Conservation (phyloP, 2,888 invertebrate species). For the Phalangium opilio region DNA sequence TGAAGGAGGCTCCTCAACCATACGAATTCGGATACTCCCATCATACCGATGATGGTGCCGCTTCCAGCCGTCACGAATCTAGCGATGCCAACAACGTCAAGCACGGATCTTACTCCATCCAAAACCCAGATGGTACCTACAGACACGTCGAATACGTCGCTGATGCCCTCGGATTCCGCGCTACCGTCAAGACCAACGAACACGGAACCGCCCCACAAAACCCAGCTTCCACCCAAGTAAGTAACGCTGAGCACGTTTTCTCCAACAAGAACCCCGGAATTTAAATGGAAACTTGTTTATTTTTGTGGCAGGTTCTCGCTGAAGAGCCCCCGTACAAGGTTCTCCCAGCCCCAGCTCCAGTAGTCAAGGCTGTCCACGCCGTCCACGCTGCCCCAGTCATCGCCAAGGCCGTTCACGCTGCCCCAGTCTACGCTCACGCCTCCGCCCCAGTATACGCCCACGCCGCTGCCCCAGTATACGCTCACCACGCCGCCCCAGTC, state of each 20-base stretch:
- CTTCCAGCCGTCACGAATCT: slow-evolving; percentile 1
- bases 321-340: not conserved
- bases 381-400: not conserved
- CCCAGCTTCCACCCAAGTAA: slow-evolving; percentile 1
- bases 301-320: too few species aligned
- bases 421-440: not conserved
- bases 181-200: slow-evolving; percentile 5
- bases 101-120: slow-evolving; percentile 4
- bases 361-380: not conserved
- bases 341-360: not conserved
- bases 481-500: too few species aligned
- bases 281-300: too few species aligned
- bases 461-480: not conserved
- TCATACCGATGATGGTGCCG: slow-evolving; percentile 1
- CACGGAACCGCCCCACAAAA: slow-evolving; percentile 4
- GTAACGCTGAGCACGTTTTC: too few species aligned
- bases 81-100: not conserved
- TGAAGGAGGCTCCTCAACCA: slow-evolving; percentile 1
- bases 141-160: slow-evolving; percentile 6
- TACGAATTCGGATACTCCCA: slow-evolving; percentile 5
- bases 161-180: slow-evolving; percentile 3
- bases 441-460: not conserved
- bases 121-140: slow-evolving; percentile 3
- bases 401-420: not conserved
- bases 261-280: too few species aligned